phyloP scores from a whole-genome alignment of 2,888 invertebrate species.

The Clepsis dumicolana region DNA sequence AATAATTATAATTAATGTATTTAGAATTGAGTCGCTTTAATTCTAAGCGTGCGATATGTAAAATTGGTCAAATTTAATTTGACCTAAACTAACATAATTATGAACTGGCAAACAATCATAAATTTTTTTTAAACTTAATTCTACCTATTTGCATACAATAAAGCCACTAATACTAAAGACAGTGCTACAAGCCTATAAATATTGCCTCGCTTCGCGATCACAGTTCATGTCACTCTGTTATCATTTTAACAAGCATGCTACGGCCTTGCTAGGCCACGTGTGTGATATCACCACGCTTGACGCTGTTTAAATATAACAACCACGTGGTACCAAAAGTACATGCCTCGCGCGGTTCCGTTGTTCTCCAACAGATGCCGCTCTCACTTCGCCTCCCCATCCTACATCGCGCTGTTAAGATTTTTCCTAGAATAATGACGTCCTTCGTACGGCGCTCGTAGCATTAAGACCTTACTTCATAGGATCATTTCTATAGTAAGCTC shows the following conservation, averaged over 20 bases:
- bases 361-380: conserved; percentile 26
- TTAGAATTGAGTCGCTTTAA: too few species aligned
- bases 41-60: too few species aligned
- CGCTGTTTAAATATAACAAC: not conserved
- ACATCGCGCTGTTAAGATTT: conserved; percentile 41
- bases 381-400: conserved; percentile 10
- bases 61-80: too few species aligned
- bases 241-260: not conserved
- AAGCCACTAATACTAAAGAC: too few species aligned
- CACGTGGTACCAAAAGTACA: not conserved
- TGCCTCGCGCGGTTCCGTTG: conserved; percentile 4
- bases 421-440: conserved; percentile 17
- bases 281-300: not conserved
- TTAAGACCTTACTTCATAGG: conserved; percentile 43
- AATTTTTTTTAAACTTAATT: too few species aligned
- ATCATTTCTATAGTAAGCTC: conserved; percentile 44
- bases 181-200: too few species aligned
- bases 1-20: too few species aligned
- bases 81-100: too few species aligned
- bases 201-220: not conserved
- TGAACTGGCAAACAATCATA: too few species aligned
- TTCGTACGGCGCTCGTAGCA: not conserved
- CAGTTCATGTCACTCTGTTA: not conserved
- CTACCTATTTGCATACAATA: too few species aligned
- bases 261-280: not conserved